Conservation (phyloP, 2,113 vertebrate genomes). For the Cheirogaleus medius region DNA sequence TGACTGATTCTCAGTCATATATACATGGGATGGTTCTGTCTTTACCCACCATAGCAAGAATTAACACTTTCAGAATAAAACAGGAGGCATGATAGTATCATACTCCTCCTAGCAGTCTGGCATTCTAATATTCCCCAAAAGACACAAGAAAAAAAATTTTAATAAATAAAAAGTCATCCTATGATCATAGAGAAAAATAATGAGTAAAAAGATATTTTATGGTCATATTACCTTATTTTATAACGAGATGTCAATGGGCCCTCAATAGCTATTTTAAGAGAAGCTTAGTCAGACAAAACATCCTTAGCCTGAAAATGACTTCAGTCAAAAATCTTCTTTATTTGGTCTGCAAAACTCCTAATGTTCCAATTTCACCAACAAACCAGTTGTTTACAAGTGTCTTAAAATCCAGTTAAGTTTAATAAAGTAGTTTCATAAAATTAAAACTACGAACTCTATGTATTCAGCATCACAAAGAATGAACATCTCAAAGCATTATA, state of each 20-base stretch:
- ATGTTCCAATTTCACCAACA: neutral
- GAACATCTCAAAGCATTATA: neutral
- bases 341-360: neutral
- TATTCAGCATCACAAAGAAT: neutral
- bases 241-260: neutral
- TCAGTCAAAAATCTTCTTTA: constrained; percentile 1
- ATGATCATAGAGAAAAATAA: neutral
- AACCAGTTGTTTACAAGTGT: neutral
- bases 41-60: neutral
- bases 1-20: too few species aligned
- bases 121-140: neutral
- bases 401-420: constrained; percentile 13
- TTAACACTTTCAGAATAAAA: neutral
- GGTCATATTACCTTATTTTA: neutral
- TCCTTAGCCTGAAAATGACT: neutral
- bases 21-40: accelerated
- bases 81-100: neutral
- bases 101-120: neutral
- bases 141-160: neutral
- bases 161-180: neutral
- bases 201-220: neutral
- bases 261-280: neutral
- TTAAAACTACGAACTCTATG: neutral
- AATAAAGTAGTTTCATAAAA: neutral
- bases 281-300: neutral